Conservation (phyloP, 1,140 invertebrate species). For the Apocrypta bakeri region DNA sequence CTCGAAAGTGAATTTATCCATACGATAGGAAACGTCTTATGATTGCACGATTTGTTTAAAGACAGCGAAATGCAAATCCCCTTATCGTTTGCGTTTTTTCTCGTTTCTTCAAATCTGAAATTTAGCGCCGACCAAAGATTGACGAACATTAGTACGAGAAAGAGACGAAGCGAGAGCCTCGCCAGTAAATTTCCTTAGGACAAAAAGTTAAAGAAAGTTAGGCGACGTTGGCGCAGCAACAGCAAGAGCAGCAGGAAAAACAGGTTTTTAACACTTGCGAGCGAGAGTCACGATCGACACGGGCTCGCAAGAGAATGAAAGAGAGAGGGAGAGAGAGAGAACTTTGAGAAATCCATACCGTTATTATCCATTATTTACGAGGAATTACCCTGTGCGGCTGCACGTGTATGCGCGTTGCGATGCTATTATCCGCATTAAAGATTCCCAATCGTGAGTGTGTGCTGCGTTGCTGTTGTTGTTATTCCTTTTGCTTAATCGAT, state of each 20-base stretch:
- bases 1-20: not conserved
- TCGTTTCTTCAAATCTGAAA: slow-evolving; percentile 20
- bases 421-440: slow-evolving; percentile 51
- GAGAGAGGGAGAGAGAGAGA: slow-evolving; percentile 9
- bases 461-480: slow-evolving; percentile 41
- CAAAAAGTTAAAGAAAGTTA: slow-evolving; percentile 32
- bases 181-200: slow-evolving; percentile 24
- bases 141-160: slow-evolving; percentile 33
- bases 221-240: too few relatives aligned
- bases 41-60: slow-evolving; percentile 1
- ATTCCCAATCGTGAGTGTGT: slow-evolving; percentile 35
- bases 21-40: not conserved
- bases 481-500: slow-evolving; percentile 49
- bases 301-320: not conserved
- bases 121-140: slow-evolving; percentile 24
- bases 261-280: slow-evolving; percentile 42
- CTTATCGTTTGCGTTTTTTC: slow-evolving; percentile 23
- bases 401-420: not conserved
- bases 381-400: slow-evolving; percentile 47
- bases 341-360: slow-evolving; percentile 49
- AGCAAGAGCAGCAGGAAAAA: slow-evolving; percentile 17
- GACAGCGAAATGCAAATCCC: slow-evolving; percentile 8
- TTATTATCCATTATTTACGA: slow-evolving; percentile 55
- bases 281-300: slow-evolving; percentile 31
- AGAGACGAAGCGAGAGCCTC: too few relatives aligned